Evolutionary conservation across 2,113 vertebrate genomes (phyloP).

Genomic region (Thamnaconus septentrionalis): DNA sequence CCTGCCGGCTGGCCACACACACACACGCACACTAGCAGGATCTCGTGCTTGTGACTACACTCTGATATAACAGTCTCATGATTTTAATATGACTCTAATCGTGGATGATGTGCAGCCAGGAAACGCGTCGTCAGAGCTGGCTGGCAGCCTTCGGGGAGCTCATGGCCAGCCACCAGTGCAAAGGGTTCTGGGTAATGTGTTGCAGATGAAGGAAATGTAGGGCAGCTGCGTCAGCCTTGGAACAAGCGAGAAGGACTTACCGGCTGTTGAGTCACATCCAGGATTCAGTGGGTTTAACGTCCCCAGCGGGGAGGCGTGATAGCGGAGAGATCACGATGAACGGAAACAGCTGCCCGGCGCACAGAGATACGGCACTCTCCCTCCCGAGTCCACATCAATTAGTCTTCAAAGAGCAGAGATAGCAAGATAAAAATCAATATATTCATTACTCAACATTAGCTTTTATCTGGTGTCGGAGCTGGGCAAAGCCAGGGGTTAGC

Average conservation of each 20-base stretch:
- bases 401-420: too few species aligned
- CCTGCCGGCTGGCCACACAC: background rate
- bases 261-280: conserved; percentile 57
- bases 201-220: conserved; percentile 49
- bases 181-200: conserved; percentile 54
- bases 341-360: conserved; percentile 26
- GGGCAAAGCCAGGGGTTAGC: too few species aligned
- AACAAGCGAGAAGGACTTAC: conserved; percentile 28
- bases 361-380: background rate
- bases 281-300: conserved; percentile 18
- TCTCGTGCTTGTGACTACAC: conserved; percentile 31
- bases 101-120: conserved; percentile 34
- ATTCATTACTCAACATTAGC: too few species aligned
- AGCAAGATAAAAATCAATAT: too few species aligned
- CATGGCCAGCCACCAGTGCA: conserved; percentile 29
- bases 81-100: conserved; percentile 30
- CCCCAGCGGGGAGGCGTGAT: background rate
- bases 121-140: conserved; percentile 42
- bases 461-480: too few species aligned
- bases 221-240: conserved; percentile 36
- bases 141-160: conserved; percentile 19
- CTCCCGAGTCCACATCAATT: too few species aligned
- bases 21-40: conserved; percentile 11
- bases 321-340: conserved; percentile 23
- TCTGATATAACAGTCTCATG: conserved; percentile 44